Base-by-base conservation (phyloP, 2,113 vertebrate genomes). In the Barnardius zonarius region DNA sequence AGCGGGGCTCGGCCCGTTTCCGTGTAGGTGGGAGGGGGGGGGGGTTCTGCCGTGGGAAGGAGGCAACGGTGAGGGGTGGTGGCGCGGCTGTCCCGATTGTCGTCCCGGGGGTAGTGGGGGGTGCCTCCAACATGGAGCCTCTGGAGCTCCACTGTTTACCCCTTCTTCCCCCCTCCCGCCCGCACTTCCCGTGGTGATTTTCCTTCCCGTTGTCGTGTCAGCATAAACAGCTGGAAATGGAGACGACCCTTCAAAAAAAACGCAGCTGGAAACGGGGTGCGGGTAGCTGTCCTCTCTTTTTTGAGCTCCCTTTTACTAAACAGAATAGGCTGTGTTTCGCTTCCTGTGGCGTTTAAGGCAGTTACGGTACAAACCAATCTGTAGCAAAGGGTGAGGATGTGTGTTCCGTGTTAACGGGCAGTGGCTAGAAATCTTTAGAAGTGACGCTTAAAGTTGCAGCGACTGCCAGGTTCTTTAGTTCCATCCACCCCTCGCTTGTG, bases 301-400 rank as follows among this genome's bases (percentile, higher is more conserved):
- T 25, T 17, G 37, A 52, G 44, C 59, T 0, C 19, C 25, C 13
- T 12, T 41, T 48, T 35, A 16, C 13, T 59, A 33, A 35, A n/a
- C 22, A 7, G 28, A 72, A 24, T 18, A 24, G 11, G 16, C 33
- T 35, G 17, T 7, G 16, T 52, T 67, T n/a, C 19, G 22, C 35
- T 52, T 12, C 13, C 15, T 54, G 54, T 6, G 1, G 31, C 17
- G n/a, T 39, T 63, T 5, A 2, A 7, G 7, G 19, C 72, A 2
- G 25, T 6, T 33, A 10, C 19, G 31, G 12, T 86, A 22, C 52
- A 7, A 35, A 24, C 33, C 33, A 13, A 16, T 1, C 2, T 6
- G 1, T 5, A 4, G 61, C 17, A 5, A 41, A 13, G 30, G 2
- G 5, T 35, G 20, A 0, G 17, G 13, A 2, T 48, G 52, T 31